Evolutionary conservation across 2,113 vertebrate species (phyloP).

Genomic region (Tenrec ecaudatus): DNA sequence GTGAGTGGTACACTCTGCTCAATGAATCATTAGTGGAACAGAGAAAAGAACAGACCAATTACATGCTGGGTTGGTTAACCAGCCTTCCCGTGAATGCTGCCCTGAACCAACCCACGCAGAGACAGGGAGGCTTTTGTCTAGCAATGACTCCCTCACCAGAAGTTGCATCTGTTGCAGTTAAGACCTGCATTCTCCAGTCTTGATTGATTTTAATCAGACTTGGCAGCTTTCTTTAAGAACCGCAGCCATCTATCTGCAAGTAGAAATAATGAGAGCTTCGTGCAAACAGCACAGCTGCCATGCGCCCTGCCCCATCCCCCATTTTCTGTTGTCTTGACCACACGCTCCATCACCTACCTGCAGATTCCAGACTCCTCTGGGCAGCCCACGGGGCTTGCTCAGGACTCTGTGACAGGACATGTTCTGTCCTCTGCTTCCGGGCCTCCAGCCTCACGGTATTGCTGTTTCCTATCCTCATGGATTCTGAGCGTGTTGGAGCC

Average conservation of each 20-base stretch:
- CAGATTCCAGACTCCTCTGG: background rate
- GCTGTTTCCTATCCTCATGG: background rate
- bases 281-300: conserved; percentile 69
- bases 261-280: conserved; percentile 78
- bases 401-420: background rate
- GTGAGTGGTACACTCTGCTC: conserved; percentile 76
- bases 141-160: conserved; percentile 75
- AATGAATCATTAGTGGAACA: conserved; percentile 84
- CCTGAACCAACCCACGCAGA: conserved; percentile 68
- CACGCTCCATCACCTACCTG: background rate
- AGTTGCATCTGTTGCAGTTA: conserved; percentile 79
- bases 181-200: conserved; percentile 84
- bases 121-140: conserved; percentile 82
- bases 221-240: conserved; percentile 85
- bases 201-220: conserved; percentile 86
- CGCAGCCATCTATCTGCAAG: conserved; percentile 81
- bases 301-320: conserved; percentile 36
- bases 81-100: conserved; percentile 64
- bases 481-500: background rate
- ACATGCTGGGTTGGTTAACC: conserved; percentile 78
- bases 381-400: conserved; percentile 9
- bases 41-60: conserved; percentile 84
- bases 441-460: background rate
- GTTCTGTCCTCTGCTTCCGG: background rate
- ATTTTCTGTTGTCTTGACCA: conserved; percentile 30